Conservation (phyloP, 2,113 vertebrate species). For the Engraulis encrasicolus region DNA sequence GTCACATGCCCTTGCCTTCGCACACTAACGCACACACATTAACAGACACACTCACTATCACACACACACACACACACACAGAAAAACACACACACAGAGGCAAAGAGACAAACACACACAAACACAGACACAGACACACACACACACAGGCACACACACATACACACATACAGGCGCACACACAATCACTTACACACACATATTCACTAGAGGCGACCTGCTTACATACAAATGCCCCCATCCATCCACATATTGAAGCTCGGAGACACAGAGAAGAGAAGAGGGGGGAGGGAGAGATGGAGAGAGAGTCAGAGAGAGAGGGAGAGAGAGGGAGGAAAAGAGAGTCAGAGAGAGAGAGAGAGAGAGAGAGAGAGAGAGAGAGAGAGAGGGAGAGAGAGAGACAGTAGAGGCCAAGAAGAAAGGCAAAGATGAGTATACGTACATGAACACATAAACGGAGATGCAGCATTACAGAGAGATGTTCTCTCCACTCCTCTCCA, state of each 20-base stretch:
- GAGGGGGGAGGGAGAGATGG: not conserved
- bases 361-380: not conserved
- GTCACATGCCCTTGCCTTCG: constrained; percentile 28
- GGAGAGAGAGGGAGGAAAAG: not conserved
- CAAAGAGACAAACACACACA: too few relatives aligned
- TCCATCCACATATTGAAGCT: not conserved
- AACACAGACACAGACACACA: too few relatives aligned
- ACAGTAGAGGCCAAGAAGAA: too few relatives aligned
- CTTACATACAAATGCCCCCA: constrained; percentile 4
- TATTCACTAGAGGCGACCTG: constrained; percentile 4
- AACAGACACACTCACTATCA: constrained; percentile 25
- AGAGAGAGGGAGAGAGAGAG: not conserved
- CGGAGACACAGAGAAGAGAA: constrained; percentile 15
- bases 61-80: not conserved
- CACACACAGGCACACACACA: constrained; percentile 12
- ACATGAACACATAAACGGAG: too few relatives aligned
- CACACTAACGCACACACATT: too few relatives aligned
- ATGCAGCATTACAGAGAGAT: not conserved
- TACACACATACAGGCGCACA: not conserved
- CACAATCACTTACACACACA: constrained; percentile 15
- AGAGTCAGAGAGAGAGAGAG: not conserved
- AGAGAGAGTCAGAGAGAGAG: too few relatives aligned
- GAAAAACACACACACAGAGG: too few relatives aligned
- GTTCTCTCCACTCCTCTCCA: too few relatives aligned
- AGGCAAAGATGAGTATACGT: too few relatives aligned